phyloP scores from a whole-genome alignment of 2,888 invertebrate species.

The Thereva nobilitata region DNA sequence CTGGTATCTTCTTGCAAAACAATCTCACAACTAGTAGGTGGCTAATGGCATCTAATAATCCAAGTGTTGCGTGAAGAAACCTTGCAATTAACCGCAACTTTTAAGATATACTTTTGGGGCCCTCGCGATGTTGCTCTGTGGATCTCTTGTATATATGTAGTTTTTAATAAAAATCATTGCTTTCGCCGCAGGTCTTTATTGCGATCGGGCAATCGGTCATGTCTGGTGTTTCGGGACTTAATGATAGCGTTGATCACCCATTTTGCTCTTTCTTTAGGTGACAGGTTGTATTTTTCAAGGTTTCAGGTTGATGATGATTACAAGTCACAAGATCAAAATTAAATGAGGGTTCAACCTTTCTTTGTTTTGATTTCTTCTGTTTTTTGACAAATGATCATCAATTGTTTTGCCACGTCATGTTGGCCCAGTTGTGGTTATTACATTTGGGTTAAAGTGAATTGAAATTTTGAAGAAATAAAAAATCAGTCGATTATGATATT shows the following conservation, averaged over 20 bases:
- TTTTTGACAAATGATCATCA: too few relatives aligned
- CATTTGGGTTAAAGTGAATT: too few relatives aligned
- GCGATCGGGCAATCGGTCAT: conserved; percentile 1
- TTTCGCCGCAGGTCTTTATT: conserved; percentile 21
- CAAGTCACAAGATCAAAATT: too few relatives aligned
- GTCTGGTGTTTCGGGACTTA: conserved; percentile 10
- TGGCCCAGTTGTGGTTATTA: too few relatives aligned
- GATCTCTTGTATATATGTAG: not conserved
- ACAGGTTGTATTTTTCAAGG: conserved; percentile 35
- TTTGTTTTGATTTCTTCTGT: too few relatives aligned
- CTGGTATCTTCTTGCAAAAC: conserved; percentile 27
- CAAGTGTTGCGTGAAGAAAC: conserved; percentile 21
- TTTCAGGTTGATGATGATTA: not conserved
- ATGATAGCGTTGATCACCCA: conserved; percentile 15
- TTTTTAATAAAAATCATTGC: conserved; percentile 17
- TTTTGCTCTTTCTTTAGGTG: conserved; percentile 13
- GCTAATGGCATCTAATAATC: conserved; percentile 8
- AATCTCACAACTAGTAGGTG: conserved; percentile 3
- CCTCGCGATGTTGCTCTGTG: not conserved
- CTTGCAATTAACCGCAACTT: conserved; percentile 28
- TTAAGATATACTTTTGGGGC: conserved; percentile 10
- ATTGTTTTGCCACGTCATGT: too few relatives aligned
- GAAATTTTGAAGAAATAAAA: too few relatives aligned
- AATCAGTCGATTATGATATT: too few relatives aligned
- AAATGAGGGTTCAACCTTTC: too few relatives aligned